These are phyloP conservation scores for Catostylus mosaicus DNA, from an alignment of 30 jellyfish, hydroid and myxozoan species.

Conservation along the genomic window DNA sequence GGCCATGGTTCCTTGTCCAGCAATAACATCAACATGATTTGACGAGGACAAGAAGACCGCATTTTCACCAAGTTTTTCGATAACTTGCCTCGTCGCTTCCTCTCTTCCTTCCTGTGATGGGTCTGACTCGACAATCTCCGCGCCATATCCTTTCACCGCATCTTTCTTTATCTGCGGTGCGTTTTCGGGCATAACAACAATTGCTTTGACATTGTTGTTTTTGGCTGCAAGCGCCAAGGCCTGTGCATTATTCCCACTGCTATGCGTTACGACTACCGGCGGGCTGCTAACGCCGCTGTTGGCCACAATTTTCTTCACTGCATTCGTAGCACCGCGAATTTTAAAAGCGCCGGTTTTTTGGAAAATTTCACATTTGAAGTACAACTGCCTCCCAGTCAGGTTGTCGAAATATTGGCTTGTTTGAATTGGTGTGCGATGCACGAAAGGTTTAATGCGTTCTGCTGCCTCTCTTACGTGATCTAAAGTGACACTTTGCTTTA, in stretches of 20 bases:
- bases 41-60: constrained; percentile 61
- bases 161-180: constrained; percentile 82
- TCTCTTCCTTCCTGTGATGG: constrained; percentile 75
- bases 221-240: constrained; percentile 81
- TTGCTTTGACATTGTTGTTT: constrained; percentile 41
- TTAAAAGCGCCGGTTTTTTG: constrained; percentile 78
- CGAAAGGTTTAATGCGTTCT: constrained; percentile 6
- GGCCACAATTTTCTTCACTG: constrained; percentile 25
- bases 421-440: constrained; percentile 57
- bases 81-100: constrained; percentile 37
- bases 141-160: constrained; percentile 78
- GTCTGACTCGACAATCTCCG: constrained; percentile 59
- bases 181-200: constrained; percentile 74
- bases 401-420: constrained; percentile 35
- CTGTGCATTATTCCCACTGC: constrained; percentile 90
- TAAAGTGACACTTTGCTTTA: background rate
- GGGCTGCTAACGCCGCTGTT: no score
- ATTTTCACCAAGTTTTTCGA: constrained; percentile 37
- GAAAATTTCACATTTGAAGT: constrained; percentile 69
- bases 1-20: constrained; percentile 83
- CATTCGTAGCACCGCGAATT: constrained; percentile 75
- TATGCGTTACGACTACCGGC: constrained; percentile 70
- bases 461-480: constrained; percentile 41
- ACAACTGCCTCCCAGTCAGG: constrained; percentile 30
- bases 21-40: constrained; percentile 57